phyloP scores from a whole-genome alignment of 64 coral and sea anemone species.

The Actinia equina region DNA sequence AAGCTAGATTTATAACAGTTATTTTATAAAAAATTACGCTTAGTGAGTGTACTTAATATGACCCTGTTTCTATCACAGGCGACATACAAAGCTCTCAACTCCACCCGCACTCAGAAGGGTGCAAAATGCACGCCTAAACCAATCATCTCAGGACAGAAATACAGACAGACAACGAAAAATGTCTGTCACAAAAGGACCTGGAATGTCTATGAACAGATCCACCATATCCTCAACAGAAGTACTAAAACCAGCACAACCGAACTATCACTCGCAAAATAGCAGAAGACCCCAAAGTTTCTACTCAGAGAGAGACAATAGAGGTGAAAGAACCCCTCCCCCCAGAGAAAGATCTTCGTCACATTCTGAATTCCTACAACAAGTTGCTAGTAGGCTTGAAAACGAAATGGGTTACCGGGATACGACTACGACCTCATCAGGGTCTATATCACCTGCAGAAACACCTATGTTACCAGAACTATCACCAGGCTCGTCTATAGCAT shows the following conservation, averaged over 20 bases:
- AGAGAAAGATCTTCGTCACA: slow-evolving; percentile 37
- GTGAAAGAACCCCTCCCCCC: slow-evolving; percentile 36
- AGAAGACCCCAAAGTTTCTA: slow-evolving; percentile 14
- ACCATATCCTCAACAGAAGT: background rate
- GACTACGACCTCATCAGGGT: slow-evolving; percentile 53
- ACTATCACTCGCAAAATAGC: background rate
- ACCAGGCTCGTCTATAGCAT: slow-evolving; percentile 69
- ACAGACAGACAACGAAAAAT: slow-evolving; percentile 1
- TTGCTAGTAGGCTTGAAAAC: slow-evolving; percentile 70
- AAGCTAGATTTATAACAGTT: too few relatives aligned
- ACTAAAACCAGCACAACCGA: background rate
- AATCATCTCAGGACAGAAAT: background rate
- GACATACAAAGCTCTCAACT: slow-evolving; percentile 9
- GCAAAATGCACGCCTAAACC: background rate
- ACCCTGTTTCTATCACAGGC: background rate
- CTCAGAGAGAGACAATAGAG: slow-evolving; percentile 12
- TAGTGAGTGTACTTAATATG: too few relatives aligned
- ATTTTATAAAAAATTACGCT: too few relatives aligned
- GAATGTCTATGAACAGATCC: background rate
- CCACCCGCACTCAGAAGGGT: background rate
- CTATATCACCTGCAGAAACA: slow-evolving; percentile 63
- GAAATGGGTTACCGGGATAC: slow-evolving; percentile 43
- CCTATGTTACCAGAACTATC: slow-evolving; percentile 89
- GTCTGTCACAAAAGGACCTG: background rate
- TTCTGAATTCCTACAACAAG: slow-evolving; percentile 82